Base-by-base conservation (phyloP, 2,797 vertebrate species). In the Heterohyrax brucei region DNA sequence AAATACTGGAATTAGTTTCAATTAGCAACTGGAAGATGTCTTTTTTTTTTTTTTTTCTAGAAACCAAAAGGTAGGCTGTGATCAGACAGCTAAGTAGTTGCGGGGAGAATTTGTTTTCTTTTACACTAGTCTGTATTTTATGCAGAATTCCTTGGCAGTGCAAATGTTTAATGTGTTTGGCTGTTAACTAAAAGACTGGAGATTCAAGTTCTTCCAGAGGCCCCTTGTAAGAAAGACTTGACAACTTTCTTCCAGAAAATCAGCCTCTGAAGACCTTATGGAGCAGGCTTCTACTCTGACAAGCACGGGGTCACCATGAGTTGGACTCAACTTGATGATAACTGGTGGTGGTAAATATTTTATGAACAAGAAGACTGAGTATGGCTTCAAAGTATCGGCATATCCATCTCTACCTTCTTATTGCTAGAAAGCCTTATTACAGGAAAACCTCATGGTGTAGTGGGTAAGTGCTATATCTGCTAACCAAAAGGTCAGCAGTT, bases 11-110 rank as follows among this genome's bases (percentile, higher is more conserved):
- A 62, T 56, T 50, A 91, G 46, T 2, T 61, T 86, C 39, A 83
- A 7, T 68, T 78, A 81, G 12, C 46, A 61, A 22, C 62, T 44
- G 21, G 79, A 90, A 91, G 56, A 68, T 18, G 28, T 64, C 0
- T 53, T 22, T 68, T 24, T 56, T 24, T 64, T 64, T 19, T 62
- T 92, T 85, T 22, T 94, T 96, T 94, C 73, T 44, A 72, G 91
- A 94, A 94, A 89, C 24, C 26, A 64, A 56, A 92, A 92, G 19
- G 80, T 82, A 73, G 30, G 7, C 14, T 89, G 53, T 24, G 21
- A 61, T 66, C 10, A 76, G 72, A 18, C 26, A 89, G 64, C 13
- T 30, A 46, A 70, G 81, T 21, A 39, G 28, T 50, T 95, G 9
- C 56, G 33, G 94, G 82, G 22, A 81, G 12, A 66, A 73, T 12